A percentile compares a stretch with the other conserved stretches of the same genome.
Evolutionary conservation across 2,113 vertebrate genomes (phyloP).

Genomic region (Prietella phreatophila): DNA sequence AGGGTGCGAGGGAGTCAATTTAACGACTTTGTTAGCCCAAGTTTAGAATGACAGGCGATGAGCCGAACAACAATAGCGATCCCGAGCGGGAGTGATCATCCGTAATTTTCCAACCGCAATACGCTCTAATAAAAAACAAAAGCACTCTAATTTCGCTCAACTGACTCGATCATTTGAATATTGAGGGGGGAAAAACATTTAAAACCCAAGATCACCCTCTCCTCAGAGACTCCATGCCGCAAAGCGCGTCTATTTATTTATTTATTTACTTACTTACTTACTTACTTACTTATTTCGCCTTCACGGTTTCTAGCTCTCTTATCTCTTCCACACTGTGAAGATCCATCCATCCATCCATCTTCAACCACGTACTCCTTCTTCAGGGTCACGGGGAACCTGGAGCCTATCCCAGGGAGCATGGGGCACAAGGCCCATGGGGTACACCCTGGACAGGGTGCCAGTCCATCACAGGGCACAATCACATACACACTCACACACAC

Average conservation of each 20-base stretch:
- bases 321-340: background rate
- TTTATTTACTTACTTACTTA: too few species aligned
- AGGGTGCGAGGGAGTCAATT: slow-evolving; percentile 82
- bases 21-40: slow-evolving; percentile 81
- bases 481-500: too few species aligned
- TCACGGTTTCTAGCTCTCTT: background rate
- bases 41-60: slow-evolving; percentile 79
- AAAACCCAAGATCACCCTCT: slow-evolving; percentile 68
- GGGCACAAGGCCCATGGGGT: too few species aligned
- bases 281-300: background rate
- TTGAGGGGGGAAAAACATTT: slow-evolving; percentile 72
- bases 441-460: too few species aligned
- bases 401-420: too few species aligned
- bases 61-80: slow-evolving; percentile 77
- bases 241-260: background rate
- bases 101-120: slow-evolving; percentile 77
- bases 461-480: too few species aligned
- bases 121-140: slow-evolving; percentile 78
- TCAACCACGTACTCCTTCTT: too few species aligned
- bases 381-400: too few species aligned
- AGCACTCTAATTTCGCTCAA: slow-evolving; percentile 78
- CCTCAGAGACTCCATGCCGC: slow-evolving; percentile 26
- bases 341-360: too few species aligned
- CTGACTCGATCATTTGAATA: slow-evolving; percentile 80
- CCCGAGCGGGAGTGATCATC: slow-evolving; percentile 73